Percentiles rank a stretch among this genome's conserved stretches.
Conservation (phyloP, 1,140 invertebrate genomes). For the Lasaia peninsularis region DNA sequence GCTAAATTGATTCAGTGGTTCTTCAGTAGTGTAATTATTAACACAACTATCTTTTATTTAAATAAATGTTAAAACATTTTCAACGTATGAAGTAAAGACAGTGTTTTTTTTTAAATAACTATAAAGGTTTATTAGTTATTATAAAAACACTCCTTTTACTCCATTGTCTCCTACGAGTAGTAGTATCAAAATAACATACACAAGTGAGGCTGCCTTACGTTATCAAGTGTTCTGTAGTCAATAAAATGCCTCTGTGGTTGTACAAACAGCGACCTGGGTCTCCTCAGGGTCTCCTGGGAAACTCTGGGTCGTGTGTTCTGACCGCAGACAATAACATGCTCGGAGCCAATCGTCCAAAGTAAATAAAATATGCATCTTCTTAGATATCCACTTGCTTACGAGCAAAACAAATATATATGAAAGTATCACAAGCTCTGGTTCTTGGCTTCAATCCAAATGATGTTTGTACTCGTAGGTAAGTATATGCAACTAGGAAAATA, state of each 20-base stretch:
- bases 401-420: conserved; percentile 5
- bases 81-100: too few relatives aligned
- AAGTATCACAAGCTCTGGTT: neutral
- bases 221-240: neutral
- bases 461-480: neutral
- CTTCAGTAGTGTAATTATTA: too few relatives aligned
- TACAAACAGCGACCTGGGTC: neutral
- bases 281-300: too few relatives aligned
- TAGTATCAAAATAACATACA: too few relatives aligned
- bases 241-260: neutral
- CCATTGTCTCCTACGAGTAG: too few relatives aligned
- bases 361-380: conserved; percentile 25
- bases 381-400: neutral
- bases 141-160: too few relatives aligned
- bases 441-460: conserved; percentile 12
- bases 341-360: conserved; percentile 27
- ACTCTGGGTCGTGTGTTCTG: neutral
- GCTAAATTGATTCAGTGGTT: too few relatives aligned
- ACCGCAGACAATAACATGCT: conserved; percentile 31
- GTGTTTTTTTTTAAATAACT: too few relatives aligned
- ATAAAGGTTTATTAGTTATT: too few relatives aligned
- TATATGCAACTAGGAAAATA: neutral
- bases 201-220: too few relatives aligned
- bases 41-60: too few relatives aligned
- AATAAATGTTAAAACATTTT: too few relatives aligned